Evolutionary conservation across 2,888 invertebrate genomes (phyloP).

Genomic region (Homarus gammarus): DNA sequence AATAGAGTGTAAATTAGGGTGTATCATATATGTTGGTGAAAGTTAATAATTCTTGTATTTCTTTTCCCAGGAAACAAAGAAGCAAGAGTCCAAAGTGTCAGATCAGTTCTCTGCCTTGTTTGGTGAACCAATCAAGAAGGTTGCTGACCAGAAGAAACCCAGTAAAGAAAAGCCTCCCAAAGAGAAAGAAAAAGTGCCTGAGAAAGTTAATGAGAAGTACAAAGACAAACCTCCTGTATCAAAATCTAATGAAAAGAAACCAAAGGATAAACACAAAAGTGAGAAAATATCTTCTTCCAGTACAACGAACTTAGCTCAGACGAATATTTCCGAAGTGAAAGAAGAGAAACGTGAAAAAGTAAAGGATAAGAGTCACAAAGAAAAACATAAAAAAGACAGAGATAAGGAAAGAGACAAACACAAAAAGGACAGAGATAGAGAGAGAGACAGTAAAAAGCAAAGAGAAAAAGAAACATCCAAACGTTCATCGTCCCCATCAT

Average conservation of each 20-base stretch:
- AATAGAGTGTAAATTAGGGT: too few species aligned
- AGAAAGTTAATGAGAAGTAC: constrained; percentile 28
- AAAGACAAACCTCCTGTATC: constrained; percentile 20
- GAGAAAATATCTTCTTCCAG: constrained; percentile 19
- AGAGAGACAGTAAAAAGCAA: constrained; percentile 41
- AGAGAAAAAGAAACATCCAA: constrained; percentile 21
- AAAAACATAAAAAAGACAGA: constrained; percentile 35
- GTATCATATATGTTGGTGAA: neutral
- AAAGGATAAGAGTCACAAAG: constrained; percentile 36
- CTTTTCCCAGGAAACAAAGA: constrained; percentile 42
- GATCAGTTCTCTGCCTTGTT: constrained; percentile 89
- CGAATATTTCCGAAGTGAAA: neutral
- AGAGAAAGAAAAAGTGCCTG: constrained; percentile 29
- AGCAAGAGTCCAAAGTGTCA: constrained; percentile 42
- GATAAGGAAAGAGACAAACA: constrained; percentile 43
- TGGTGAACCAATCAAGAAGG: constrained; percentile 89
- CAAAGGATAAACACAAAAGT: constrained; percentile 40
- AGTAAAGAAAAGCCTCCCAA: constrained; percentile 40
- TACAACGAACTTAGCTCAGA: neutral
- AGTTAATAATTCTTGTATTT: too few species aligned
- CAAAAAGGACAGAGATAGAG: constrained; percentile 43
- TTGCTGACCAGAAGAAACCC: constrained; percentile 15
- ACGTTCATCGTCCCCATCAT: constrained; percentile 1
- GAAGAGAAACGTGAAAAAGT: constrained; percentile 32
- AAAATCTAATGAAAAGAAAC: constrained; percentile 35